These are phyloP conservation scores for Cephalotes varians DNA, from an alignment of 2,888 invertebrate genomes.

Conservation along the genomic window DNA sequence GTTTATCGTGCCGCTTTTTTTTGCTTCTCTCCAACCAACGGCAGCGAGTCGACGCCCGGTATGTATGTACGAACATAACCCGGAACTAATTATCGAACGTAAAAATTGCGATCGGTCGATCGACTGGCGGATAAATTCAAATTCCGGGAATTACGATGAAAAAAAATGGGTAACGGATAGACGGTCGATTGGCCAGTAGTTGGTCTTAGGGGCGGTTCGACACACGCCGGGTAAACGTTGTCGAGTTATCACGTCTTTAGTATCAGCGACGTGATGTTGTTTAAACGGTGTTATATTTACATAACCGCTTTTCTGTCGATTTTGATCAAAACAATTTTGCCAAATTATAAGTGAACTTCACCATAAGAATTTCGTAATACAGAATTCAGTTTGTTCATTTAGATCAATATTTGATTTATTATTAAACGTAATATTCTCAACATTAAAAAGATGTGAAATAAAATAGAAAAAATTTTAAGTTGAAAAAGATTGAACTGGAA, in stretches of 20 bases:
- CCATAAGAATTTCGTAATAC: background rate
- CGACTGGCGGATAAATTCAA: conserved; percentile 45
- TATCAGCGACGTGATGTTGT: background rate
- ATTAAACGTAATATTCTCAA: background rate
- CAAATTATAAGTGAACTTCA: background rate
- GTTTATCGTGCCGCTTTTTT: conserved; percentile 57
- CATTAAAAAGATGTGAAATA: background rate
- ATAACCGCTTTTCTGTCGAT: background rate
- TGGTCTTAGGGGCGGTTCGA: conserved; percentile 21
- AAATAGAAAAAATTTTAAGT: background rate
- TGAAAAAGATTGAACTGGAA: no score
- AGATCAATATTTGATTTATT: background rate
- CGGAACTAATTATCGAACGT: conserved; percentile 58
- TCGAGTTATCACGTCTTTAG: conserved; percentile 43
- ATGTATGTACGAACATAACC: conserved; percentile 50
- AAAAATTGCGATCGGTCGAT: conserved; percentile 37
- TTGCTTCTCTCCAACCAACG: conserved; percentile 15
- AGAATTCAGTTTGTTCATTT: background rate
- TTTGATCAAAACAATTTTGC: background rate
- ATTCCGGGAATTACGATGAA: conserved; percentile 37
- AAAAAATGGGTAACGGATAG: conserved; percentile 17
- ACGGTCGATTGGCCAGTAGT: background rate
- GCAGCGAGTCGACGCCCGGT: conserved; percentile 49
- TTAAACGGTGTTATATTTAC: conserved; percentile 32
- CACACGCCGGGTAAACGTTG: conserved; percentile 22